Conservation (phyloP, 1,140 invertebrate species). For the Drosophila melanogaster region DNA sequence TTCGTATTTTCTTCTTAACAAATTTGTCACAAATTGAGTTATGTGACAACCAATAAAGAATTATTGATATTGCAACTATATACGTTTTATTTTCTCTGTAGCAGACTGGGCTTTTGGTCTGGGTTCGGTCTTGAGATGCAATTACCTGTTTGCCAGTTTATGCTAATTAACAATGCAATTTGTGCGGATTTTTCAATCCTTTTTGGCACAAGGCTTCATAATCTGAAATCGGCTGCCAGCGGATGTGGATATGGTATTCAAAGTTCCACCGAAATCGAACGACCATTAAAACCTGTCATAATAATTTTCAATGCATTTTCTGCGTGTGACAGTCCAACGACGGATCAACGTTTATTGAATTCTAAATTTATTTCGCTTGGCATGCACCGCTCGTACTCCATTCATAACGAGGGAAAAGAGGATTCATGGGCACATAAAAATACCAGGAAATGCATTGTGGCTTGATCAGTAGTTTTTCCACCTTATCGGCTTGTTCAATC, state of each 20-base stretch:
- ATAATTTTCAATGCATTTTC: constrained; percentile 27
- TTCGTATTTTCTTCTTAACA: too few relatives aligned
- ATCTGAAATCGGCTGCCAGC: constrained; percentile 12
- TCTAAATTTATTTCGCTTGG: constrained; percentile 51
- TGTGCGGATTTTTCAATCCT: constrained; percentile 46
- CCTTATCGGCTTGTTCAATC: constrained; percentile 63
- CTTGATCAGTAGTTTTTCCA: constrained; percentile 46
- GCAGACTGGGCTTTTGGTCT: constrained; percentile 5
- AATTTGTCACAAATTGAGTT: too few relatives aligned
- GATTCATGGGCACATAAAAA: constrained; percentile 29
- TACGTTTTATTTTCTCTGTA: constrained; percentile 6
- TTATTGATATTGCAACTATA: too few relatives aligned
- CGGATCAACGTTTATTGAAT: constrained; percentile 51
- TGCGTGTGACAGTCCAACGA: constrained; percentile 33
- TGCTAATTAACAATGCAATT: constrained; percentile 75
- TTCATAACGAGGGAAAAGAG: constrained; percentile 13
- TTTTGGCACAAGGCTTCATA: constrained; percentile 42
- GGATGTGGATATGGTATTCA: constrained; percentile 31
- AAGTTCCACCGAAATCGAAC: constrained; percentile 38
- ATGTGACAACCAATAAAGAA: too few relatives aligned
- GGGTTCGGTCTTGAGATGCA: constrained; percentile 27
- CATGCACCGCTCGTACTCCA: constrained; percentile 45
- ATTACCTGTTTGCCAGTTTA: constrained; percentile 63
- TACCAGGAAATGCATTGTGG: constrained; percentile 68
- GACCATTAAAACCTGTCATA: constrained; percentile 43